Base-by-base conservation (phyloP, 2,113 vertebrate genomes). In the Stigmatopora nigra region DNA sequence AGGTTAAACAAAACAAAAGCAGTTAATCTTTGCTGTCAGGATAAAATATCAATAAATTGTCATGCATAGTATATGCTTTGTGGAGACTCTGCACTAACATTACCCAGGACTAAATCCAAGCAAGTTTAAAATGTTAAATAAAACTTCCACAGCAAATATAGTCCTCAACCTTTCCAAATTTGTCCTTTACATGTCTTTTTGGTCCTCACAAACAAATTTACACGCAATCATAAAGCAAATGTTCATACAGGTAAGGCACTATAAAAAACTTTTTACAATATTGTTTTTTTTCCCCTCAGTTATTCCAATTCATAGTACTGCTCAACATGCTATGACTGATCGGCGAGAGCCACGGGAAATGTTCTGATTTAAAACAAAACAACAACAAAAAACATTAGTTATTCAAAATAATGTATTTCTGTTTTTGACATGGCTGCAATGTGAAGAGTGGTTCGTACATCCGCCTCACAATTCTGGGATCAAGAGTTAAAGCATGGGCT, bases 1-100 rank as follows among this genome's bases (percentile, higher is more conserved):
- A 85, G 70, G 75, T 81, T 80, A 82, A 74, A 72, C 35, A 2
- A 64, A 69, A 73, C 38, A 63, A 65, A 79, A 62, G 62, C 6
- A 71, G 61, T 45, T 6, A 17, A 2, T 10, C 2, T 22, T 53
- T 22, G 7, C 51, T 20, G 19, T 22, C 25, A 16, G 3, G 12
- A 16, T 31, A 57, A 17, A 16, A 36, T 17, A 35, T 55, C 20
- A 38, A 59, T n/a, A 58, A 59, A 35, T 2, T 16, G 55, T 35
- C 17, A 59, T n/a, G 9, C 9, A 31, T 31, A 31, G 3, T 17
- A n/a, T n/a, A 57, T 55, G 7, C 10, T 58, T 38, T 58, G 31
- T 58, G 16, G 36, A n/a, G 46, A 4, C 16, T n/a, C 16, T n/a
- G 1, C 14, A n/a, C 48, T n/a, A 11, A 52, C 19, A 20, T 53